Evolutionary conservation across 2,113 vertebrate species (phyloP), one percentile per base, ranked within the genome.

Genomic region (Catagonus wagneri): DNA sequence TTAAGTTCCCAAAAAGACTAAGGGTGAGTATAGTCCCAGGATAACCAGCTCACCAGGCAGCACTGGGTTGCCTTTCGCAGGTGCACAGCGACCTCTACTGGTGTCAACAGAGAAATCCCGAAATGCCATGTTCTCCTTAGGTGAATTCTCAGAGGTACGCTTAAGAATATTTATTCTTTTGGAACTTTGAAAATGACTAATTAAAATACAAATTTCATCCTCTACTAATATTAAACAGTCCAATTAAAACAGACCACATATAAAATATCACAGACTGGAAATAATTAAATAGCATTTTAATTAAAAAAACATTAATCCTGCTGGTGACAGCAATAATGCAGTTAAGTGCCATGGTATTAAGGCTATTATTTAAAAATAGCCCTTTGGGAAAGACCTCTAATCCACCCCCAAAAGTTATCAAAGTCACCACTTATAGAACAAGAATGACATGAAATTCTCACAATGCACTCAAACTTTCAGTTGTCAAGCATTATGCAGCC

Each of bases 41-140:
- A 36, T 1, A 34, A 36, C n/a, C 9, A 8, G 60, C 25, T 14
- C 50, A 34, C 5, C 34, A 15, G 1, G 1, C 23, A 36, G 68
- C 6, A 0, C n/a, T 44, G 7, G 20, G 6, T 36, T 56, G 56
- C 81, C 61, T 94, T 76, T 60, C 27, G 20, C 3, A 44, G 81
- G 22, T 16, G n/a, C 56, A 94, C 86, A 96, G 96, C 44, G 97
- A 78, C 97, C 97, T 95, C 97, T 97, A 66, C 89, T 96, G 97
- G 97, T 76, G 8, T 0, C 60, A 74, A 44, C 2, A 14, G 0
- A 61, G 58, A 94, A 94, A 80, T 52, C 44, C 7, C 3, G 1
- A 81, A 44, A 58, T 19, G 50, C 22, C 32, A 68, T 58, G 63
- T 89, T 61, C 71, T 71, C 34, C 16, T 0, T 1, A 81, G 63